A percentile compares a stretch with the other conserved stretches of the same genome.
These are phyloP conservation scores for Sinosuthora webbiana DNA, from an alignment of 2,113 vertebrate genomes.

Conservation along the genomic window DNA sequence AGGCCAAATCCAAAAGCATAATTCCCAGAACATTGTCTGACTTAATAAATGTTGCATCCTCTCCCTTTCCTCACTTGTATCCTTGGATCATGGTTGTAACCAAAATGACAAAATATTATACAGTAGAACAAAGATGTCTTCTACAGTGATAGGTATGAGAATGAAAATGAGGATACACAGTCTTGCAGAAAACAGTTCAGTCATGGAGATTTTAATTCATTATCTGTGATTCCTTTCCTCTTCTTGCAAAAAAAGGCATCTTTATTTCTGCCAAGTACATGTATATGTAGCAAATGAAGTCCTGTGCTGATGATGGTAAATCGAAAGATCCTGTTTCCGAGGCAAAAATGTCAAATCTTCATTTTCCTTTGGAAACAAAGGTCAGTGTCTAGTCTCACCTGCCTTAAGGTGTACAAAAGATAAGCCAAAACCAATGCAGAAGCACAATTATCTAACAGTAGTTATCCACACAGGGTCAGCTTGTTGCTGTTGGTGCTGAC, in stretches of 20 bases:
- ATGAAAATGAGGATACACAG: not conserved
- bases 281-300: not conserved
- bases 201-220: not conserved
- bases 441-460: not conserved
- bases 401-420: not conserved
- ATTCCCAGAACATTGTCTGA: not conserved
- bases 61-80: not conserved
- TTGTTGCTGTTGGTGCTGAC: not conserved
- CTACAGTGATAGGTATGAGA: not conserved
- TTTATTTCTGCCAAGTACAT: not conserved
- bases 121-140: not conserved
- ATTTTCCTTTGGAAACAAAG: not conserved
- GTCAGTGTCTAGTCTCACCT: not conserved
- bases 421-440: not conserved
- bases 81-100: not conserved
- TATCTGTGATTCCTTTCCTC: not conserved
- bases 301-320: not conserved
- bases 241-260: not conserved
- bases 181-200: not conserved
- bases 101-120: not conserved
- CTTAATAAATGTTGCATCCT: not conserved
- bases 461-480: not conserved
- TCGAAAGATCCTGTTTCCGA: not conserved
- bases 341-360: not conserved
- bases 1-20: not conserved